Evolutionary conservation across 2,113 vertebrate genomes (phyloP), one percentile per base, ranked within the genome.

Genomic region (Guaruba guarouba): DNA sequence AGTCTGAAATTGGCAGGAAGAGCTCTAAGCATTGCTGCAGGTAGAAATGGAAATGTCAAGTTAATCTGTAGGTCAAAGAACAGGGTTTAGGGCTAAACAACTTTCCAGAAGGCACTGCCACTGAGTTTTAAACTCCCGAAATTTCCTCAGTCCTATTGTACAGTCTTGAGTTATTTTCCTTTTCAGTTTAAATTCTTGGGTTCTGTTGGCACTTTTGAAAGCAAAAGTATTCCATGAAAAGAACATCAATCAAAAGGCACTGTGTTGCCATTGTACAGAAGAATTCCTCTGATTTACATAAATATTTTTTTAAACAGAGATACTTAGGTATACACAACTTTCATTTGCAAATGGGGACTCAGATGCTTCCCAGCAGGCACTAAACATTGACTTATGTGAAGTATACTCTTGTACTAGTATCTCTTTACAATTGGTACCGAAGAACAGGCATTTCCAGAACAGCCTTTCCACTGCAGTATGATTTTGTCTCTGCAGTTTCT

Each of bases 181-280:
- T 88, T 88, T 52, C 17, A 13, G 9, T 70, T 78, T n/a, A 19
- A 37, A 1, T 35, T 81, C 10, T 16, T 76, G 52, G 2, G 15
- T 71, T 82, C 28, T 55, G 4, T 41, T 62, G 18, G 10, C 37
- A 44, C 10, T 81, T 83, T 67, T 70, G 46, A 70, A 96, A 77
- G 8, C 1, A 25, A 52, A 71, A 23, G 1, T 23, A 27, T 49
- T 62, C 49, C 6, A 9, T 1, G 0, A 57, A 15, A 49, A 62
- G 9, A 52, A 3, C 8, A 48, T 84, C 13, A 37, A 2, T n/a
- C 27, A 52, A 41, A 77, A 88, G 52, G 5, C 16, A 25, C 33
- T 54, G 5, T 44, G 49, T 13, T 67, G 7, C 4, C 4, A 16
- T 3, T 63, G 3, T 27, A 17, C 10, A 27, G 46, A 61, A 73